Evolutionary conservation across 2,888 invertebrate species (phyloP), one percentile per base, ranked within the genome.

Genomic region (Hypena proboscidalis): DNA sequence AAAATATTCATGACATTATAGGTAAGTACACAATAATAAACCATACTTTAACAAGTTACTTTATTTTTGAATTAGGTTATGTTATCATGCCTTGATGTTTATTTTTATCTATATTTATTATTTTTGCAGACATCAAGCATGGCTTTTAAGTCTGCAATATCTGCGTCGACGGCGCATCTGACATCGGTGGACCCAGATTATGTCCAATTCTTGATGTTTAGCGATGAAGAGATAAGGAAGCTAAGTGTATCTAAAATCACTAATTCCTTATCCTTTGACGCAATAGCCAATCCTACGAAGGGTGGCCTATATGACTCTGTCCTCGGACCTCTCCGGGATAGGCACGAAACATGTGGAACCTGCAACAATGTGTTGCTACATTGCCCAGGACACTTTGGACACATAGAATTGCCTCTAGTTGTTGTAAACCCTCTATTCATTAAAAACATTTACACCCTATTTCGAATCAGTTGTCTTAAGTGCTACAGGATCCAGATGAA

Each of bases 321-420:
- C 1, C 87, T 99, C 80, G 99, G 94, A 4, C 94, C 95, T 1
- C 73, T 91, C 21, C 92, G 92, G 48, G 93, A 94, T 7, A 83
- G 92, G 31, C 83, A 90, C 64, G 96, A 96, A 48, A 90, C 93
- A 0, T 99, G 99, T 79, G 87, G 87, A 2, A 98, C 98, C 4
- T 99, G 99, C 74, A 92, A 93, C 5, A 92, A 93, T 56, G 92
- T 92, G 9, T 77, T 93, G 27, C 74, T 92, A 4, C 88, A 92
- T 51, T 99, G 99, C 74, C 94, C 95, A 0, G 99, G 99, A 0
- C 99, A 99, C 84, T 95, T 97, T 82, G 99, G 99, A 0, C 97
- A 98, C 75, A 98, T 99, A 52, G 95, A 96, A 58, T 88, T 99
- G 1, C 97, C 97, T 0, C 85, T 98, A 6, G 94, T 97, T 0